A percentile compares a stretch with the other conserved stretches of the same genome.
phyloP scores from a whole-genome alignment of 2,113 vertebrate species.

The Microtus richardsoni region DNA sequence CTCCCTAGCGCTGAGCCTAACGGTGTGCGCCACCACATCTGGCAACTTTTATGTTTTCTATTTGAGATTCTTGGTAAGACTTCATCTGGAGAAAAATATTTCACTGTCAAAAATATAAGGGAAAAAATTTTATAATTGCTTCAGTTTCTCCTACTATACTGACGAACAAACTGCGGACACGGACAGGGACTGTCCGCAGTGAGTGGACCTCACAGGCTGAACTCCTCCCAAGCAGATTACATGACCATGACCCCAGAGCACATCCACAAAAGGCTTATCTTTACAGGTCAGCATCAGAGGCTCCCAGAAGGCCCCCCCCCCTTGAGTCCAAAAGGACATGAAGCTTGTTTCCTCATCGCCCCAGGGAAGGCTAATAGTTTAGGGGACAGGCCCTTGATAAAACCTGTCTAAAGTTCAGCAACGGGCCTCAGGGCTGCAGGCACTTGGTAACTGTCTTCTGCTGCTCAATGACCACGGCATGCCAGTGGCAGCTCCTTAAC shows the following conservation, averaged over 20 bases:
- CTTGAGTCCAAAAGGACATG: not conserved
- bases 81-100: conserved; percentile 14
- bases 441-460: not conserved
- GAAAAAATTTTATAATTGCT: not conserved
- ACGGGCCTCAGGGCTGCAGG: not conserved
- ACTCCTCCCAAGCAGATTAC: not conserved
- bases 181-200: not conserved
- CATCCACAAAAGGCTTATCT: conserved; percentile 17
- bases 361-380: not conserved
- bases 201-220: not conserved
- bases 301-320: not conserved
- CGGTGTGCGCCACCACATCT: not conserved
- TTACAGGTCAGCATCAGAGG: not conserved
- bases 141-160: not conserved
- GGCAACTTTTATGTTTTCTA: not conserved
- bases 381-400: not conserved
- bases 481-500: not conserved
- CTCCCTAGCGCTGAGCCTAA: not conserved
- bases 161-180: not conserved
- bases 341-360: not conserved
- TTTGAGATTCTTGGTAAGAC: not conserved
- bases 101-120: not conserved
- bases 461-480: not conserved
- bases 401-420: not conserved
- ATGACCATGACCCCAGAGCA: not conserved